Base-by-base conservation (phyloP, 2,113 vertebrate genomes). In the Aspiorhynchus laticeps region DNA sequence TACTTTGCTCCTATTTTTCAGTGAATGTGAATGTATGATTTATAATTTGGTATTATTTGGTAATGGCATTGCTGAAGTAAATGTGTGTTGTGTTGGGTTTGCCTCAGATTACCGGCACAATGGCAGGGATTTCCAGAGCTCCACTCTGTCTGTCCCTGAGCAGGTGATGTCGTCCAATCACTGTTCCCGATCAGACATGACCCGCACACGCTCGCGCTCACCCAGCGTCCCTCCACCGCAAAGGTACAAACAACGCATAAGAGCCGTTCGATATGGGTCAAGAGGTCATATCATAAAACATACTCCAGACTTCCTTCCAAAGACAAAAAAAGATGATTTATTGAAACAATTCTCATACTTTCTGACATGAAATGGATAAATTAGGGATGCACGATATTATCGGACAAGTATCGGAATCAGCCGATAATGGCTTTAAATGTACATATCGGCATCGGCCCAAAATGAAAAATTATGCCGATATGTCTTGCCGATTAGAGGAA, bases 131-230 rank as follows among this genome's bases (percentile, higher is more conserved):
- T 96, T 97, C 91, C 97, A 97, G 91, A 97, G 97, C 91, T 99
- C 97, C 85, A 97, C 97, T 2, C 93, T 98, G 10, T 99, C 98
- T 79, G 96, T 99, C 89, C 96, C 97, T 67, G 98, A 99, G 88
- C 97, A 98, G 95, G 96, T 97, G 82, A 96, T 98, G 91, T 95
- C 96, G 59, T 97, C 97, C 90, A 97, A 96, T 92, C 97, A 98
- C 90, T 94, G 96, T 90, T 95, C 97, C 87, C 96, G 94, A 67
- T 95, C 97, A 0, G 96, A 95, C 87, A 91, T 97, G 94, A 95
- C 95, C 91, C 94, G 97, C 92, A 96, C 95, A 78, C 96, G 98
- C 86, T 97, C 97, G 1, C 97, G 96, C 92, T 99, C 97, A 26
- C 97, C 97, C 1, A 98, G 96, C 91, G 97, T 97, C 71, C 96